Evolutionary conservation across 2,113 vertebrate genomes (phyloP), one percentile per base, ranked within the genome.

Genomic region (Stigmatopora argus): DNA sequence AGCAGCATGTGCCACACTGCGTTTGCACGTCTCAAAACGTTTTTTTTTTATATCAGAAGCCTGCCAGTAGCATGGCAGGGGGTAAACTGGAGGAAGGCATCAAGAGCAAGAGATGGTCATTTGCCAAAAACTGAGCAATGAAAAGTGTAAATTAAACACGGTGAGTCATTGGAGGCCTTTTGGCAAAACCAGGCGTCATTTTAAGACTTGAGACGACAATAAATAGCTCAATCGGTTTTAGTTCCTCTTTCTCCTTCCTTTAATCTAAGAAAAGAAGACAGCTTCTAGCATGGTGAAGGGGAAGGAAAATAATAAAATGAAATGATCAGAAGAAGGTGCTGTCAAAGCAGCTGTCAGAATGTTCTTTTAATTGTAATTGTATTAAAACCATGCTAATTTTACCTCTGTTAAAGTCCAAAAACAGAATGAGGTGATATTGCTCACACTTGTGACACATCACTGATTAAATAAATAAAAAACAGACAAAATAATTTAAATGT

Each of bases 341-440:
- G 77, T 71, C 77, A 81, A 81, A 71, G 70, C 63, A 60, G 61
- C 69, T 64, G 62, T 69, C 55, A 21, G 64, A 59, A 79, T 76
- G 71, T 80, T 76, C 75, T 45, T 67, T 76, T 79, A 73, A 31
- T 31, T 31, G 26, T 31, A 31, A 31, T 31, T 31, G 26, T 31
- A 31, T 31, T 78, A 82, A 66, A 70, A 46, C 64, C 1, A 34
- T 55, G 65, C 80, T 85, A 81, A 82, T 82, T 85, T 82, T 79
- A 79, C 44, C 56, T 49, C 53, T 48, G 72, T 77, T 61, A 64
- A 51, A 62, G 72, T 76, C 78, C 71, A 70, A 72, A 66, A 75
- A 75, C 80, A 78, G 64, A 74, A 65, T 69, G 64, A 73, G 65
- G 67, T 61, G 71, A 78, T 72, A 74, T 64, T 77, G 74, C 49